Evolutionary conservation across 2,113 vertebrate species (phyloP), one percentile per base, ranked within the genome.

Genomic region (Cyprichromis sp.): DNA sequence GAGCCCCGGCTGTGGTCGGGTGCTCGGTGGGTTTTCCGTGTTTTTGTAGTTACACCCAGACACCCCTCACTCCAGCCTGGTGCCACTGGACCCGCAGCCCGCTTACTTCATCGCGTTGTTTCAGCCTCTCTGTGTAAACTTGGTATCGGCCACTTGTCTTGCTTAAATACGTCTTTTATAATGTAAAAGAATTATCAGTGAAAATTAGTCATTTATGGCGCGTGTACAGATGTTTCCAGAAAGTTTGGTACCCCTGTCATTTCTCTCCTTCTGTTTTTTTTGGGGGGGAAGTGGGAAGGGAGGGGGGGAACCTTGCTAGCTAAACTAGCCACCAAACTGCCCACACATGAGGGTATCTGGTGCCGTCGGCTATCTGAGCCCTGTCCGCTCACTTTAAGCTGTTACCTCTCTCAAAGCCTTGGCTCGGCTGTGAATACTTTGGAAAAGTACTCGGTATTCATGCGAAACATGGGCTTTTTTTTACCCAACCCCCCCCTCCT

Each of bases 191-290:
- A 50, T 47, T 36, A 17, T 3, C 34, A 19, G 6, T 16, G 36
- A 40, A 55, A 57, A 50, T 16, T 2, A 16, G 42, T 14, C 24
- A 81, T 71, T 84, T 86, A 7, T 42, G 88, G 34, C 38, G 21
- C 63, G 66, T 84, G 21, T 36, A 54, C 80, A 82, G 82, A 92
- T 92, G 87, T 90, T 94, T 88, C 84, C 87, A 90, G 81, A 91
- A 93, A 94, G 89, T 95, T 94, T 92, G 55, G 80, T 71, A 83
- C 91, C 89, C 88, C 68, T 93, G 91, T 92, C 87, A 92, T 57
- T 88, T 73, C 38, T 16, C 38, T 42, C n/a, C 31, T 63, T 17
- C 29, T 63, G 9, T n/a, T 7, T 57, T 61, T 61, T 29, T 52
- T 19, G 0, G 3, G 3, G 40, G 40, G 16, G 45, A 12, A 5